Percentiles rank a stretch among this genome's conserved stretches.
phyloP scores from a whole-genome alignment of 2,888 invertebrate genomes.

The Rhogogaster chlorosoma region DNA sequence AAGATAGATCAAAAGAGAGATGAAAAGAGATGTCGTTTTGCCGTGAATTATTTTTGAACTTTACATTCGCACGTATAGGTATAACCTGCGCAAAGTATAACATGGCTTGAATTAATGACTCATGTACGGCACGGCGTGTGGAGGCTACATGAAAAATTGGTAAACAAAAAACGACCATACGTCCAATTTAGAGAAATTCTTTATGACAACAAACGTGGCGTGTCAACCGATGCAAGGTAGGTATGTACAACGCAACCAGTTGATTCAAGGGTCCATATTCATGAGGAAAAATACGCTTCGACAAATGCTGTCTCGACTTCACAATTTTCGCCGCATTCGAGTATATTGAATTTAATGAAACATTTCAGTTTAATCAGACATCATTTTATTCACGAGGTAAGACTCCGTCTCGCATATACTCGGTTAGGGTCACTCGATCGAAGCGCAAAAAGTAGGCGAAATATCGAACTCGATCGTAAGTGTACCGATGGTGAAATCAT shows the following conservation, averaged over 20 bases:
- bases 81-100: neutral
- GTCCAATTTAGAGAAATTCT: constrained; percentile 1
- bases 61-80: constrained; percentile 1
- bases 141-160: neutral
- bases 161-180: neutral
- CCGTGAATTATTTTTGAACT: neutral
- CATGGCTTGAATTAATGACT: constrained; percentile 25
- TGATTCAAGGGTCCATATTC: constrained; percentile 59
- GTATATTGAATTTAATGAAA: constrained; percentile 34
- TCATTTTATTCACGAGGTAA: neutral
- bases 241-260: constrained; percentile 18
- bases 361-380: constrained; percentile 23
- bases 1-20: neutral
- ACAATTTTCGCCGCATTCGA: neutral
- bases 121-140: neutral
- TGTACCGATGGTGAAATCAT: constrained; percentile 4
- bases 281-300: constrained; percentile 58
- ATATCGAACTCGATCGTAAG: constrained; percentile 9
- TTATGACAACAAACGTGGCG: neutral
- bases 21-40: neutral
- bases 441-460: neutral
- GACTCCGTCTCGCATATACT: neutral
- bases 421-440: neutral
- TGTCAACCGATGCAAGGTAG: constrained; percentile 28
- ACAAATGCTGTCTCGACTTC: constrained; percentile 55